Evolutionary conservation across 64 coral and sea anemone species (phyloP), one percentile per base, ranked within the genome.

Genomic region (Dendronephthya gigantea): DNA sequence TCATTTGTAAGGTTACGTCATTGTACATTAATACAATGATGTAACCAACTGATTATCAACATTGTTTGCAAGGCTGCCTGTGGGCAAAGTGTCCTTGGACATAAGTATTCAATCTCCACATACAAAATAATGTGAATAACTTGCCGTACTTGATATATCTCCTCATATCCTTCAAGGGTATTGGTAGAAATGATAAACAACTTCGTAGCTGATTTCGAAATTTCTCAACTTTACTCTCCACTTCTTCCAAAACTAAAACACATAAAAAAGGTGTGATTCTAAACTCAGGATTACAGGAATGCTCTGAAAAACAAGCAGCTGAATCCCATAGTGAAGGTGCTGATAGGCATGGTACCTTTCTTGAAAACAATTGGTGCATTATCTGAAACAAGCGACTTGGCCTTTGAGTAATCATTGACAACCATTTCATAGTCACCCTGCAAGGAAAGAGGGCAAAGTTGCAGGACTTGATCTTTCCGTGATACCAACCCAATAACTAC

Each of bases 401-500:
- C 94, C 83, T 91, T 92, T 48, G 74, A 89, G 49, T 97, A 97
- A 91, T 97, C 94, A 72, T 91, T 97, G 9, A 97, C 92, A 6
- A 97, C 94, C 87, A 97, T 93, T 65, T 97, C 94, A 87, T 93
- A 97, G 55, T 97, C 94, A 45, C 94, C 94, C 94, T 97, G 50
- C 9, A 69, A 41, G 68, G 35, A 66, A 65, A 32, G 79, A 45
- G 41, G 41, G 3, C 41, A 45, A 10, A 45, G 41, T 10, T 45
- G 41, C 41, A 45, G 41, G 10, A 45, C 41, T 5, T 45, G 4
- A 45, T 45, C 41, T 5, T 45, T n/a, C n/a, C n/a, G n/a, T n/a
- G n/a, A n/a, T n/a, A n/a, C n/a, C n/a, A n/a, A n/a, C n/a, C n/a
- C n/a, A n/a, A 45, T 45, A 3, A 45, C 41, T 10, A 45, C 41